Evolutionary conservation across 2,888 invertebrate genomes (phyloP).

Genomic region (Quadriops clusia): DNA sequence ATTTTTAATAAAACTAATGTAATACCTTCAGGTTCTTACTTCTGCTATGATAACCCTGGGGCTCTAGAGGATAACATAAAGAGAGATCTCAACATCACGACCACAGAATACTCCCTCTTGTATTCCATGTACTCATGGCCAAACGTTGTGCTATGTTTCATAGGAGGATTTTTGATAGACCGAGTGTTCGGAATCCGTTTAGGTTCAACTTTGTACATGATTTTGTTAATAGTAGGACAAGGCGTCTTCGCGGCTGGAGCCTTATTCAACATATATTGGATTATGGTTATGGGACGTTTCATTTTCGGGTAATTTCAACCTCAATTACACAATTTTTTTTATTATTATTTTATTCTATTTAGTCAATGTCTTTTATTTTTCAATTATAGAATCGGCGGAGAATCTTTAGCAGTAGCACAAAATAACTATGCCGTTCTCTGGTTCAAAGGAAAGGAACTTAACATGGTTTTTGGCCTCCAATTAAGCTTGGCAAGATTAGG

Average conservation of each 20-base stretch:
- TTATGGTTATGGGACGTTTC: conserved; percentile 88
- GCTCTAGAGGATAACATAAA: conserved; percentile 83
- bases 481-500: conserved; percentile 90
- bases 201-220: conserved; percentile 85
- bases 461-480: conserved; percentile 96
- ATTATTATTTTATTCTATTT: conserved; percentile 5
- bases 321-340: not conserved
- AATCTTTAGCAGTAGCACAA: conserved; percentile 91
- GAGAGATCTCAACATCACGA: conserved; percentile 65
- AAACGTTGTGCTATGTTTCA: conserved; percentile 87
- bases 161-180: conserved; percentile 93
- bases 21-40: conserved; percentile 79
- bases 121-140: conserved; percentile 98
- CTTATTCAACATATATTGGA: conserved; percentile 63
- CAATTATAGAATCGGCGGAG: conserved; percentile 74
- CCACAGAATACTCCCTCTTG: conserved; percentile 72
- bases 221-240: conserved; percentile 79
- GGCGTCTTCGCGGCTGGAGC: conserved; percentile 79
- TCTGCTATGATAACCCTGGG: conserved; percentile 94
- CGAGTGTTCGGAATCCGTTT: conserved; percentile 86
- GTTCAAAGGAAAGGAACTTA: conserved; percentile 95
- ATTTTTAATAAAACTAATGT: not conserved
- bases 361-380: conserved; percentile 8
- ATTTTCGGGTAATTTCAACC: conserved; percentile 68
- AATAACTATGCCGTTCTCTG: conserved; percentile 95